Conservation (phyloP, 1,140 invertebrate species). For the Drosophila teissieri region DNA sequence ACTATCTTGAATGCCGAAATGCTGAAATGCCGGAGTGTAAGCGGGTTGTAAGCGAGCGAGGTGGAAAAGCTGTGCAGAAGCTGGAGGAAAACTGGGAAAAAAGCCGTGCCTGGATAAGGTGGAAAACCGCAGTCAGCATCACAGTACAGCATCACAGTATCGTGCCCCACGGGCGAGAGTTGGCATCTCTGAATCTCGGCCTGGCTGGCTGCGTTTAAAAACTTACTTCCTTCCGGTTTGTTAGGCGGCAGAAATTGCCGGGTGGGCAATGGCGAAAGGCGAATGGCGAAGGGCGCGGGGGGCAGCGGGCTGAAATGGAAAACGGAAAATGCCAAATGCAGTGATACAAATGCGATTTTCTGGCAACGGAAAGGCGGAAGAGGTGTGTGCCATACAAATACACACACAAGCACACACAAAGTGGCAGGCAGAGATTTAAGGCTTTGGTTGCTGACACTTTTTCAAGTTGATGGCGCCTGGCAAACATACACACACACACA, state of each 20-base stretch:
- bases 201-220: constrained; percentile 65
- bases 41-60: background rate
- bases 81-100: background rate
- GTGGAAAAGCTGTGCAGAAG: background rate
- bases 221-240: constrained; percentile 81
- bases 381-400: constrained; percentile 54
- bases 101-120: background rate
- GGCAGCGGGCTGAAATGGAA: constrained; percentile 3
- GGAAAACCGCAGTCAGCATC: constrained; percentile 45
- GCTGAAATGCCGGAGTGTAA: too few species aligned
- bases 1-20: constrained; percentile 33
- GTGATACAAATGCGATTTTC: constrained; percentile 80
- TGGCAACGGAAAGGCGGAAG: constrained; percentile 43
- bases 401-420: constrained; percentile 25
- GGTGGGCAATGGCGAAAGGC: background rate
- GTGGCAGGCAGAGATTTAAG: constrained; percentile 77
- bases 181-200: constrained; percentile 22
- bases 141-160: constrained; percentile 40
- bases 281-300: background rate
- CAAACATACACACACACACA: constrained; percentile 15
- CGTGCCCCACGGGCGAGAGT: constrained; percentile 56
- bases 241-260: constrained; percentile 71
- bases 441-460: constrained; percentile 76
- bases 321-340: constrained; percentile 70
- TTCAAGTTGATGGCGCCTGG: constrained; percentile 76